Evolutionary conservation across 1,140 invertebrate species (phyloP), one percentile per base, ranked within the genome.

Genomic region (Pemphigus obesinymphae): DNA sequence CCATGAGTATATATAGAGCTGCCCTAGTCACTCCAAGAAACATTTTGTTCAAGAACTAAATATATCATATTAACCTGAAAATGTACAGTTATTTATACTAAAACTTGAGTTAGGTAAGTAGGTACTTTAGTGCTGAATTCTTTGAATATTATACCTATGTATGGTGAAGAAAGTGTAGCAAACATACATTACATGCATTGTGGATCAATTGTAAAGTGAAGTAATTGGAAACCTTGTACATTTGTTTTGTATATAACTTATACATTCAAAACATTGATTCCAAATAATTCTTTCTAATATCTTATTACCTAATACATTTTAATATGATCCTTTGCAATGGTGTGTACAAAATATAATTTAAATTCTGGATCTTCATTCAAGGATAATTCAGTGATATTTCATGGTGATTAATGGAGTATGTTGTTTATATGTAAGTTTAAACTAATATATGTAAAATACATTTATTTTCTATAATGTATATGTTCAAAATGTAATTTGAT

Each of bases 21-120:
- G 31, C 6, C 20, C 48, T 11, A 53, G 29, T 55, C 11, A 37
- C 50, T 78, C n/a, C 20, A 58, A 58, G 53, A 78, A 78, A 55
- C 0, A 15, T 10, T n/a, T 53, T 40, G 20, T n/a, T 58, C 50
- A 23, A 26, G 66, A 23, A 70, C 7, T 26, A 40, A 68, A 37
- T 23, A 43, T 40, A 68, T 15, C 17, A 17, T 15, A 6, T 29
- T n/a, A 15, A 73, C 70, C 23, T 31, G 48, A 63, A 61, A 43
- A 7, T 61, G 45, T 80, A n/a, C 15, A 0, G 23, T 80, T 45
- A 26, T 43, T 40, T 2, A 10, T 80, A 26, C 55, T n/a, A 61
- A 80, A 61, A 45, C 70, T 80, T 63, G 23, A 80, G 23, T 80
- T 80, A 80, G 76, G 76, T 80, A 80, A 80, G 76, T 80, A 80